Conservation (phyloP, 2,888 invertebrate species). For the Crematogaster levior region DNA sequence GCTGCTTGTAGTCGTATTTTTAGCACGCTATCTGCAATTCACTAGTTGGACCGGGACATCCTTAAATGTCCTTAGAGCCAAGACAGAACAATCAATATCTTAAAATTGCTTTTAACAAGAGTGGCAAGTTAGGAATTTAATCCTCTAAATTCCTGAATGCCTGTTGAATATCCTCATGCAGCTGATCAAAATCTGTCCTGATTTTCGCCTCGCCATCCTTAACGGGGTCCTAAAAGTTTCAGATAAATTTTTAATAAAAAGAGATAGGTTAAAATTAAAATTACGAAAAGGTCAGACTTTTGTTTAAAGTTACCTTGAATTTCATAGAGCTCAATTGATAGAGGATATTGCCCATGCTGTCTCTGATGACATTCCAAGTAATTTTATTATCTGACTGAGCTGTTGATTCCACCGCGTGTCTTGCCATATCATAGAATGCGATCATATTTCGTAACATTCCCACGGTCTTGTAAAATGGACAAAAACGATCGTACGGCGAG, state of each 20-base stretch:
- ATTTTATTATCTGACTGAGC: slow-evolving; percentile 99
- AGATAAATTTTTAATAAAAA: not conserved
- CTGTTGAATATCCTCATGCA: slow-evolving; percentile 98
- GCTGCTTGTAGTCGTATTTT: slow-evolving; percentile 6
- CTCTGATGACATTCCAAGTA: slow-evolving; percentile 99
- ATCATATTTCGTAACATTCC: slow-evolving; percentile 99
- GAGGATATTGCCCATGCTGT: slow-evolving; percentile 98
- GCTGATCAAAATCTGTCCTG: slow-evolving; percentile 98
- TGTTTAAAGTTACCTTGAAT: slow-evolving; percentile 91
- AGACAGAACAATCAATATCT: slow-evolving; percentile 60
- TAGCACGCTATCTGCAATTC: slow-evolving; percentile 27
- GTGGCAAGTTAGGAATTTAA: slow-evolving; percentile 86
- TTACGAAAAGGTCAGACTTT: not conserved
- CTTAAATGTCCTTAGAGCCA: slow-evolving; percentile 73
- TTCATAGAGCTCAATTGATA: slow-evolving; percentile 99
- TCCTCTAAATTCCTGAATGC: slow-evolving; percentile 99
- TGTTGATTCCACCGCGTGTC: slow-evolving; percentile 99
- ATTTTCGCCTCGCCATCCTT: slow-evolving; percentile 99
- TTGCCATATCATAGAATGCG: slow-evolving; percentile 98
- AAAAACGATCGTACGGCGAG: slow-evolving; percentile 98
- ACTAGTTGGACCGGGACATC: slow-evolving; percentile 68
- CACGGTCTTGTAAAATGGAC: slow-evolving; percentile 99
- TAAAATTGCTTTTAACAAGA: slow-evolving; percentile 59
- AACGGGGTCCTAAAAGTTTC: slow-evolving; percentile 93
- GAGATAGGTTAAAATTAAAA: not conserved